A percentile compares a stretch with the other conserved stretches of the same genome.
Evolutionary conservation across 2,888 invertebrate genomes (phyloP).

Genomic region (Escarpia spicata): DNA sequence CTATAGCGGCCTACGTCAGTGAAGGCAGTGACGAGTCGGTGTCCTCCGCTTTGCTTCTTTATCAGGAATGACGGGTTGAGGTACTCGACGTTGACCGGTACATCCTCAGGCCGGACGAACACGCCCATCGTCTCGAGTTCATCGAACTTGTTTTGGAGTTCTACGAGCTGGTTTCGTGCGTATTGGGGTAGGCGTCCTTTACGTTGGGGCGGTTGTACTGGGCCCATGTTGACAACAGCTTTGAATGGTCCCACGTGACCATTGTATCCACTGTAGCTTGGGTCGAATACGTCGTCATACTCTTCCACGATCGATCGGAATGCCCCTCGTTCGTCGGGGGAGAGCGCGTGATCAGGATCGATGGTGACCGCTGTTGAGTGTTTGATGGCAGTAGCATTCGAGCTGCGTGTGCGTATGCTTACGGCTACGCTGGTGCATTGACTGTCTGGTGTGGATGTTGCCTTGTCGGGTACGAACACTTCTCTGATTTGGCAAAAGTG

Average conservation of each 20-base stretch:
- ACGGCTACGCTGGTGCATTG: too few species aligned
- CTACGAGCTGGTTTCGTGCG: conserved; percentile 36
- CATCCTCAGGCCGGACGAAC: conserved; percentile 39
- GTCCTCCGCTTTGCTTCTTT: conserved; percentile 40
- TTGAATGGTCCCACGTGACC: not conserved
- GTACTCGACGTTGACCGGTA: conserved; percentile 41
- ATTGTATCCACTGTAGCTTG: not conserved
- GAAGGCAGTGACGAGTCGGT: conserved; percentile 42
- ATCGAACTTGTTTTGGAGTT: conserved; percentile 43
- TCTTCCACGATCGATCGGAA: not conserved
- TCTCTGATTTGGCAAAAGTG: too few species aligned
- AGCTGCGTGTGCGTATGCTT: too few species aligned
- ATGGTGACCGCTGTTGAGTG: too few species aligned
- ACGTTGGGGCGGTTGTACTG: conserved; percentile 42
- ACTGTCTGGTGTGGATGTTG: too few species aligned
- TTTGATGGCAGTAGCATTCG: too few species aligned
- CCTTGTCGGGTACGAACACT: too few species aligned
- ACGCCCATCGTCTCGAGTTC: conserved; percentile 44
- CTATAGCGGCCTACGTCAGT: too few species aligned
- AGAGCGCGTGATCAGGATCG: too few species aligned
- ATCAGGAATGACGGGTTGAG: conserved; percentile 46
- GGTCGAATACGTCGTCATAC: conserved; percentile 17
- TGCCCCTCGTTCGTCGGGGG: too few species aligned
- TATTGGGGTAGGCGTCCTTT: conserved; percentile 45
- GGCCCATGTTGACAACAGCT: conserved; percentile 21